A percentile compares a stretch with the other conserved stretches of the same genome.
phyloP scores from a whole-genome alignment of 2,113 vertebrate genomes.

The Catharus bicknelli region DNA sequence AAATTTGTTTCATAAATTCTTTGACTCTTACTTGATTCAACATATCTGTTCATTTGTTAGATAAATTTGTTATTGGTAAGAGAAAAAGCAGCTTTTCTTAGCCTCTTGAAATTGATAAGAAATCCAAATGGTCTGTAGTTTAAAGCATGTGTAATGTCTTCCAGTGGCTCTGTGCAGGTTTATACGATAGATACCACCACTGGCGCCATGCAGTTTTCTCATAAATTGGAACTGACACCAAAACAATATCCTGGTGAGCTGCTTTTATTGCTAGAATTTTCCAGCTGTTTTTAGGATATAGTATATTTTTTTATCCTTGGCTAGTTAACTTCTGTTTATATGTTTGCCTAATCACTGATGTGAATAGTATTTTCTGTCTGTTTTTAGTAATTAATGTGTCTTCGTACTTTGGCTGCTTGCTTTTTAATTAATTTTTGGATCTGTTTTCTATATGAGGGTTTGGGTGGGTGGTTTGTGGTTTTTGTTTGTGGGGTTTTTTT shows the following conservation, averaged over 20 bases:
- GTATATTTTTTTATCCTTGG: not conserved
- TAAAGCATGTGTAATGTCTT: constrained; percentile 58
- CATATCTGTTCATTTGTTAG: not conserved
- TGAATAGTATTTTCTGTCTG: not conserved
- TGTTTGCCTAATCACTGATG: not conserved
- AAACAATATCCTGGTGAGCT: constrained; percentile 96
- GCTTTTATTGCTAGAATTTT: not conserved
- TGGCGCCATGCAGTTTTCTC: constrained; percentile 95
- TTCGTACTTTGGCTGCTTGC: not conserved
- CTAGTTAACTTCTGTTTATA: not conserved
- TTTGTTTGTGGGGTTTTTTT: no score
- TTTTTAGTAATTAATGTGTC: not conserved
- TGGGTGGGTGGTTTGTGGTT: not conserved
- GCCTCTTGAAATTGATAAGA: not conserved
- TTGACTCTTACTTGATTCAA: not conserved
- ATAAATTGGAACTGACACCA: constrained; percentile 95
- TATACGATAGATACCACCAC: constrained; percentile 93
- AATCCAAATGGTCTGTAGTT: not conserved
- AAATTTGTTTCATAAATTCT: not conserved
- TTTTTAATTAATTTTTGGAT: not conserved
- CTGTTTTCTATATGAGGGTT: not conserved
- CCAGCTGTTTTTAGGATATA: not conserved
- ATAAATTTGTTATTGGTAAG: not conserved
- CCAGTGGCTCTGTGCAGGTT: constrained; percentile 93
- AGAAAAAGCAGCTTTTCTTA: not conserved